phyloP scores from a whole-genome alignment of 2,113 vertebrate species.

The Solea senegalensis region DNA sequence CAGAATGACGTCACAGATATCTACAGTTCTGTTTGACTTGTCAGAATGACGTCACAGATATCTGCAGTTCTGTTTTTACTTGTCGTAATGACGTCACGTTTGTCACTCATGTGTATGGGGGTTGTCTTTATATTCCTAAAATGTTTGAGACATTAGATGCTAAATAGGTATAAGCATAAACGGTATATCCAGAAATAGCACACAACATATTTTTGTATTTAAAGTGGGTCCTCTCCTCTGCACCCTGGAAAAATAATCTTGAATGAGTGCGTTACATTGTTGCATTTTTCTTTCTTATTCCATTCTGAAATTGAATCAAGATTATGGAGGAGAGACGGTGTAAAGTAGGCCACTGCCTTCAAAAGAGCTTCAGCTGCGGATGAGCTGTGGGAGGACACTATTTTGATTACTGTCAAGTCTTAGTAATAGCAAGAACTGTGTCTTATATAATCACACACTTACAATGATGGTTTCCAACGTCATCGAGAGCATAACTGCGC shows the following conservation, averaged over 20 bases:
- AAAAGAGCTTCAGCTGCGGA: conserved; percentile 51
- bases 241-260: conserved; percentile 22
- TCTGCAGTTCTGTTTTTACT: no score
- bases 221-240: conserved; percentile 30
- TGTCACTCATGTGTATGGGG: no score
- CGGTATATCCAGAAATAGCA: conserved; percentile 3
- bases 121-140: no score
- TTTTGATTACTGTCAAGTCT: conserved; percentile 74
- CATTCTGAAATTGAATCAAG: conserved; percentile 68
- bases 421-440: conserved; percentile 60
- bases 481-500: conserved; percentile 41
- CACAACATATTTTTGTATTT: conserved; percentile 19
- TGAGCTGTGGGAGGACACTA: conserved; percentile 72
- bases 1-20: no score
- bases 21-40: no score
- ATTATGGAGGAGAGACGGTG: conserved; percentile 45
- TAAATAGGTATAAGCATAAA: not conserved
- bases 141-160: no score
- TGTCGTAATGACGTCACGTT: no score
- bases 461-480: conserved; percentile 59
- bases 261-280: conserved; percentile 48
- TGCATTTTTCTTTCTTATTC: conserved; percentile 49
- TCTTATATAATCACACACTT: conserved; percentile 72
- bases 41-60: no score
- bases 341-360: conserved; percentile 70